These are phyloP conservation scores for Sorex maritimensis DNA, from an alignment of 2,797 vertebrate genomes.

Conservation along the genomic window DNA sequence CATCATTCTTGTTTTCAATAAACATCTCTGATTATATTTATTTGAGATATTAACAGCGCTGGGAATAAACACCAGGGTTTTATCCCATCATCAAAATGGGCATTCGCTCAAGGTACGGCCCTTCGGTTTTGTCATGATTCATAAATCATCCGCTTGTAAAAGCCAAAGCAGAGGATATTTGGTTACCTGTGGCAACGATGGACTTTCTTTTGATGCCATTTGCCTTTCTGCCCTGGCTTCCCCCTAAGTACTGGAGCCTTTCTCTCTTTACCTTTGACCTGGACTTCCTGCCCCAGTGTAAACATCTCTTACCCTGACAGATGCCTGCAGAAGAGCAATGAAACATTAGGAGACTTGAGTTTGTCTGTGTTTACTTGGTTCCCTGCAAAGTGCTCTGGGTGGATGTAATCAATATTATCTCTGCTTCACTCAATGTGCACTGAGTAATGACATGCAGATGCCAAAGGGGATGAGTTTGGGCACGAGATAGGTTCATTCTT, in stretches of 20 bases:
- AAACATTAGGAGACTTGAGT: constrained; percentile 57
- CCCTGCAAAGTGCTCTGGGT: constrained; percentile 82
- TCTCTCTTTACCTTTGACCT: constrained; percentile 80
- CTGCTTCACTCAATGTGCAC: constrained; percentile 79
- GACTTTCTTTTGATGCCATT: constrained; percentile 78
- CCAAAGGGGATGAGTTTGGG: constrained; percentile 82
- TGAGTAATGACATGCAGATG: constrained; percentile 87
- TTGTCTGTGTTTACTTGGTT: constrained; percentile 87
- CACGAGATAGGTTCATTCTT: constrained; percentile 58
- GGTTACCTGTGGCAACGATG: constrained; percentile 74
- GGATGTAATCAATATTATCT: constrained; percentile 79
- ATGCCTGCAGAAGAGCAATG: constrained; percentile 72
- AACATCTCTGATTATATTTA: constrained; percentile 52
- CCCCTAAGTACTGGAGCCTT: constrained; percentile 24
- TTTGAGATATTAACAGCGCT: constrained; percentile 40
- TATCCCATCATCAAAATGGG: constrained; percentile 76
- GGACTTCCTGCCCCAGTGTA: constrained; percentile 74
- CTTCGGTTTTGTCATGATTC: constrained; percentile 70
- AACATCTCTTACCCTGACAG: constrained; percentile 78
- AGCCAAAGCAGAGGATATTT: constrained; percentile 71
- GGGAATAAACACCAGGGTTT: constrained; percentile 76
- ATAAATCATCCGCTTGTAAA: constrained; percentile 79
- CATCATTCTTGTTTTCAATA: neutral
- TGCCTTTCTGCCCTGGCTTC: constrained; percentile 72
- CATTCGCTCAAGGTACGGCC: constrained; percentile 66